A percentile compares a stretch with the other conserved stretches of the same genome.
These are phyloP conservation scores for Mionectes macconnelli DNA, from an alignment of 2,113 vertebrate species.

Conservation along the genomic window DNA sequence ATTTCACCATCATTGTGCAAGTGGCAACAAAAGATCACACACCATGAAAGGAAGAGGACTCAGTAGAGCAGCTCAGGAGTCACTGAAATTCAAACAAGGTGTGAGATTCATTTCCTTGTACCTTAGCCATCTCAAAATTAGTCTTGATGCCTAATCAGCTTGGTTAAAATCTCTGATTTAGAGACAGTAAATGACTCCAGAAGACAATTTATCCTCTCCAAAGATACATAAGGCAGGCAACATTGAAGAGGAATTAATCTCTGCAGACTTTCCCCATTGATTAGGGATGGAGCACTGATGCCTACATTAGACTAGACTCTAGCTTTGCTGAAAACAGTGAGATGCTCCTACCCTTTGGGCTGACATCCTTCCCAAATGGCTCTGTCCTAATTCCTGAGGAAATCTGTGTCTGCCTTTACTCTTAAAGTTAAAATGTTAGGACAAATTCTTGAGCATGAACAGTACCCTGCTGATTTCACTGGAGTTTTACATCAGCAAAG, in stretches of 20 bases:
- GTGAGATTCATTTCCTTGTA: neutral
- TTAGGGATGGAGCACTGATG: neutral
- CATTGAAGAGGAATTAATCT: neutral
- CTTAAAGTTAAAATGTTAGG: neutral
- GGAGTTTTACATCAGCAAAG: neutral
- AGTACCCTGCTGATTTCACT: neutral
- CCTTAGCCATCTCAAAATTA: neutral
- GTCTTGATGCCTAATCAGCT: neutral
- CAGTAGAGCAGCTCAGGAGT: neutral
- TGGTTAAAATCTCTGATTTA: neutral
- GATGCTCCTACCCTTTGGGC: neutral
- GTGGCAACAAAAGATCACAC: neutral
- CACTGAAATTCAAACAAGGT: neutral
- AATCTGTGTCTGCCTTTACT: neutral
- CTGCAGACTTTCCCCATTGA: neutral
- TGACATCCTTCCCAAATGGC: neutral
- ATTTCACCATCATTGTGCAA: neutral
- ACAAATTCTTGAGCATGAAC: neutral
- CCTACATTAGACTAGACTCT: neutral
- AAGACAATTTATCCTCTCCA: neutral
- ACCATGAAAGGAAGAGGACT: neutral
- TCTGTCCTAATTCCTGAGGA: neutral
- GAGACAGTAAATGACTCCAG: neutral
- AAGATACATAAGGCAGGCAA: neutral
- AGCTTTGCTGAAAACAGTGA: neutral